These are phyloP conservation scores for Cheumatopsyche charites DNA, from an alignment of 1,140 invertebrate genomes.

Conservation along the genomic window DNA sequence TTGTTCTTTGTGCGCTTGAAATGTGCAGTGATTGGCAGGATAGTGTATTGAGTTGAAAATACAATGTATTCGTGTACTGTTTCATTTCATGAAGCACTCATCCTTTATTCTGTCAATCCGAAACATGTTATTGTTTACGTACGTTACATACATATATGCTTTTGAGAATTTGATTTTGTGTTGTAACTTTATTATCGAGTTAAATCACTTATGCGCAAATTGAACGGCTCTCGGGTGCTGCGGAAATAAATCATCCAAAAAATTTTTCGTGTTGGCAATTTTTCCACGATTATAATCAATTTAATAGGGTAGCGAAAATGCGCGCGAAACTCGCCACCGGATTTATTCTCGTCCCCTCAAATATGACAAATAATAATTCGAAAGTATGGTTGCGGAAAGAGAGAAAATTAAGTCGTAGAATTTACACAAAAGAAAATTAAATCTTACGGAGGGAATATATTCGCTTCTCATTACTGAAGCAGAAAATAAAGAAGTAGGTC, in stretches of 20 bases:
- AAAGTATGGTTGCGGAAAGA: background rate
- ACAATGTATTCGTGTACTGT: too few relatives aligned
- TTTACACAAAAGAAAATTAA: constrained; percentile 30
- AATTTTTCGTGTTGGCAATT: constrained; percentile 17
- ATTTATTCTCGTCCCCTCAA: constrained; percentile 7
- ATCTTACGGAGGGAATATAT: constrained; percentile 25
- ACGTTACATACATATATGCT: too few relatives aligned
- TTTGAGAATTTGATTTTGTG: too few relatives aligned
- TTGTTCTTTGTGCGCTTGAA: too few relatives aligned
- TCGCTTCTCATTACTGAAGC: constrained; percentile 30
- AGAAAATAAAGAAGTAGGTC: constrained; percentile 23
- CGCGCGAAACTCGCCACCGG: background rate
- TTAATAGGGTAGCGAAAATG: constrained; percentile 2
- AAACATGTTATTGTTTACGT: too few relatives aligned
- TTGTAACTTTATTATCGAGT: too few relatives aligned
- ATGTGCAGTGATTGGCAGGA: too few relatives aligned
- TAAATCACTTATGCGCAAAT: too few relatives aligned
- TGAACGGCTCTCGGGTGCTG: background rate
- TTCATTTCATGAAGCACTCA: too few relatives aligned
- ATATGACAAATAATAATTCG: constrained; percentile 26
- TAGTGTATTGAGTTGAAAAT: too few relatives aligned
- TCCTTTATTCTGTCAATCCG: too few relatives aligned
- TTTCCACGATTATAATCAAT: constrained; percentile 20
- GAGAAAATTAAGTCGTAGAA: constrained; percentile 28
- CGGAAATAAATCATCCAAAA: background rate